Percentiles rank a stretch among this genome's conserved stretches.
Conservation (phyloP, 37 sponge, comb jelly and placozoan genomes). For the Ephydatia muelleri region DNA sequence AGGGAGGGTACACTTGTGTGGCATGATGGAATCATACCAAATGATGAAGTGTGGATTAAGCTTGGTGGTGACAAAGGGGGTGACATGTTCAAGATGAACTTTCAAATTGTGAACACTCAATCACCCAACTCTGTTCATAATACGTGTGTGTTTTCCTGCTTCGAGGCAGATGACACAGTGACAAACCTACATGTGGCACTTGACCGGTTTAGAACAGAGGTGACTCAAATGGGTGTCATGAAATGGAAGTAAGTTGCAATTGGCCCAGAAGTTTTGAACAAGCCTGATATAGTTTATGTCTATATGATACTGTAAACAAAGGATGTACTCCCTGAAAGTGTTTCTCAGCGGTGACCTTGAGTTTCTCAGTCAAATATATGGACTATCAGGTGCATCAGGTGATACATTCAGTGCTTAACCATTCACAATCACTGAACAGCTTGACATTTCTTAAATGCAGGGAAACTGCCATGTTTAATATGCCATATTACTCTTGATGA, state of each 20-base stretch:
- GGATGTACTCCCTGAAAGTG: neutral
- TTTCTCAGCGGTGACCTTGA: constrained; percentile 48
- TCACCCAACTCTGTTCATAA: constrained; percentile 30
- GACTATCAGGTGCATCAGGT: constrained; percentile 43
- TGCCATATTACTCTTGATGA: no score
- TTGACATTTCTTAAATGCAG: no score
- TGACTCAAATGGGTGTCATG: neutral
- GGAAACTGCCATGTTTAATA: no score
- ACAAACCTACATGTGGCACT: constrained; percentile 37
- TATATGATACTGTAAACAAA: no score
- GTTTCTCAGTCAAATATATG: constrained; percentile 31
- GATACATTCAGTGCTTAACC: constrained; percentile 1
- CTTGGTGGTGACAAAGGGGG: constrained; percentile 56
- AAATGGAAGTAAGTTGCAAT: constrained; percentile 38
- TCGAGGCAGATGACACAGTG: constrained; percentile 25
- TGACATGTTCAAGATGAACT: constrained; percentile 28
- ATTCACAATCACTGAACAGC: no score
- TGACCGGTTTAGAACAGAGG: constrained; percentile 10
- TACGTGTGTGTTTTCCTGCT: constrained; percentile 22
- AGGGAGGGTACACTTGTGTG: constrained; percentile 21
- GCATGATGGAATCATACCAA: constrained; percentile 47
- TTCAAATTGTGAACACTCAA: constrained; percentile 30
- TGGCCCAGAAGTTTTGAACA: neutral
- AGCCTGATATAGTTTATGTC: neutral
- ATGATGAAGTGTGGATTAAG: constrained; percentile 48